Evolutionary conservation across 2,113 vertebrate genomes (phyloP).

Genomic region (Dendrocopos noguchii): DNA sequence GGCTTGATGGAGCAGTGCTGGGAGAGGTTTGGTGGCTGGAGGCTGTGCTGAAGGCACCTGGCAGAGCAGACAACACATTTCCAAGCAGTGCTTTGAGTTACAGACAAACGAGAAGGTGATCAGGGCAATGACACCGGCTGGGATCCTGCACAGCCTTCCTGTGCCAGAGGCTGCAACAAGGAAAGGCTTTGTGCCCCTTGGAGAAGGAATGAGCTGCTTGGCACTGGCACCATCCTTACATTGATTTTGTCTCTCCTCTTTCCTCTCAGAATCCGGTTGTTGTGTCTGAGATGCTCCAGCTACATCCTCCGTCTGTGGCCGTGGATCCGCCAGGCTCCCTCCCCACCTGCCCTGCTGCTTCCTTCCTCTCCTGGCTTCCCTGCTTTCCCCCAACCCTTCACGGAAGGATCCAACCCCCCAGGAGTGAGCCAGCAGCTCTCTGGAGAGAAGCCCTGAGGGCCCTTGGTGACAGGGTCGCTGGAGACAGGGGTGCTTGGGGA

Average conservation of each 20-base stretch:
- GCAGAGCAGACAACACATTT: neutral
- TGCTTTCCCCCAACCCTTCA: neutral
- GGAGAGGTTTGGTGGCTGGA: rapidly evolving
- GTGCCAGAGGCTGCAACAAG: neutral
- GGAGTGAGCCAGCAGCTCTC: neutral
- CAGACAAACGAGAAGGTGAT: neutral
- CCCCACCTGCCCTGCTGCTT: neutral
- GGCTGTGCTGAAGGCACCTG: neutral
- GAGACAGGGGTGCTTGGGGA: neutral
- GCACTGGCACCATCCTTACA: neutral
- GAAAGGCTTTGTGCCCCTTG: neutral
- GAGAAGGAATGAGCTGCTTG: neutral
- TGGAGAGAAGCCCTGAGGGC: neutral
- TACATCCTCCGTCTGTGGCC: neutral
- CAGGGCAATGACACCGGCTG: neutral
- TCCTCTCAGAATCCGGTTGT: neutral
- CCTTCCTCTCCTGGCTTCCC: neutral
- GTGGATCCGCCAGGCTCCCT: neutral
- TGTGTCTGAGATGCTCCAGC: neutral
- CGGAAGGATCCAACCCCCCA: neutral
- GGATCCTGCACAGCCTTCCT: neutral
- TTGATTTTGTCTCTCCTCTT: neutral
- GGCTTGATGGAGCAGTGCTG: rapidly evolving
- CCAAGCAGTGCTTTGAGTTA: neutral
- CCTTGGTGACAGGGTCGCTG: rapidly evolving